Conservation (phyloP, 2,888 invertebrate species). For the Chrysomela aeneicollis region DNA sequence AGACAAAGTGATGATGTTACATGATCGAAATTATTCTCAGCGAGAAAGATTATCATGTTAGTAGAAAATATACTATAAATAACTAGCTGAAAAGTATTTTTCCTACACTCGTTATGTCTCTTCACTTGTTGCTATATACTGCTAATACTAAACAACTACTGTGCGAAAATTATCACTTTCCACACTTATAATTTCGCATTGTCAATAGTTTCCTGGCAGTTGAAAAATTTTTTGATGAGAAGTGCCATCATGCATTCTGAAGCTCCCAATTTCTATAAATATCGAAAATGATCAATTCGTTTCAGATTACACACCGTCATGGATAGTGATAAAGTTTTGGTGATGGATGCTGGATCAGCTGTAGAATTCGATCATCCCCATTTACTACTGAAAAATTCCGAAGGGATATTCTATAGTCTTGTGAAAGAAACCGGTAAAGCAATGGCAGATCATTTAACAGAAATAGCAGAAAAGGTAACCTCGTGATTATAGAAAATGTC, state of each 20-base stretch:
- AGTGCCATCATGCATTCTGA: not conserved
- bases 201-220: no score
- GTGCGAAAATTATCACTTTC: no score
- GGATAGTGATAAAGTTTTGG: conserved; percentile 80
- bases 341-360: conserved; percentile 68
- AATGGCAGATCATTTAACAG: conserved; percentile 47
- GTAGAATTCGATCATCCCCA: conserved; percentile 79
- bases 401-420: conserved; percentile 67
- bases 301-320: conserved; percentile 80
- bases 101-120: no score
- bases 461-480: conserved; percentile 49
- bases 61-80: no score
- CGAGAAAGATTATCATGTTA: no score
- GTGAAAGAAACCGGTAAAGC: conserved; percentile 70
- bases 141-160: no score
- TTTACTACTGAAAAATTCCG: conserved; percentile 64
- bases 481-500: not conserved
- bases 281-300: conserved; percentile 4
- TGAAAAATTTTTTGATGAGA: no score
- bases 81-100: no score
- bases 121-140: no score
- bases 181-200: no score
- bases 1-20: no score
- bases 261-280: not conserved
- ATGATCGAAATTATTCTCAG: no score